These are phyloP conservation scores for Glandiceps talaboti DNA, from an alignment of 53 echinoderm and acorn worm genomes.

Conservation along the genomic window DNA sequence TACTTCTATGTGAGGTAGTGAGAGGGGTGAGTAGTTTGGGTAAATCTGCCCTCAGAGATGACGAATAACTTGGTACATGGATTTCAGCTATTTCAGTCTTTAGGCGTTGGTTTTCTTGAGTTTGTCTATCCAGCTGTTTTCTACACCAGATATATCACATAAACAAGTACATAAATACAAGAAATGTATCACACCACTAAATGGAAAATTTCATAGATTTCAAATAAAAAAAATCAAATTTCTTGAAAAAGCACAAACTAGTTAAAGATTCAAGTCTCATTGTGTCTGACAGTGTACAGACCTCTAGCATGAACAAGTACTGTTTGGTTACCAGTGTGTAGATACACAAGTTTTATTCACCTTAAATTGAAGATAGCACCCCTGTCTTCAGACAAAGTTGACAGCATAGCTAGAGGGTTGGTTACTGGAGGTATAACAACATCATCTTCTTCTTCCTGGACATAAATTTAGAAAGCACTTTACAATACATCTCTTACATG, in stretches of 20 bases:
- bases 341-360: too few species aligned
- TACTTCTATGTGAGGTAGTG: slow-evolving; percentile 13
- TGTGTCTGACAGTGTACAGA: too few species aligned
- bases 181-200: too few species aligned
- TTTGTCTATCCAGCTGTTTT: slow-evolving; percentile 22
- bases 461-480: too few species aligned
- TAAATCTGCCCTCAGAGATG: background rate
- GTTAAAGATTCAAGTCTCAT: too few species aligned
- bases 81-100: slow-evolving; percentile 14
- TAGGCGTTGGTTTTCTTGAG: slow-evolving; percentile 12
- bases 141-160: background rate
- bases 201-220: too few species aligned
- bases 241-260: too few species aligned
- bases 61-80: slow-evolving; percentile 2
- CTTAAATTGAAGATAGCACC: background rate
- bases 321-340: too few species aligned
- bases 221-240: too few species aligned
- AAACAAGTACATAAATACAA: background rate
- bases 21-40: background rate
- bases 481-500: too few species aligned
- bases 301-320: too few species aligned
- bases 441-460: background rate
- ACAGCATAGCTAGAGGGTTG: background rate
- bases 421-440: background rate
- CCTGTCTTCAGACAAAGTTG: background rate